phyloP scores from a whole-genome alignment of 2,113 vertebrate species.

The Podarcis raffonei region DNA sequence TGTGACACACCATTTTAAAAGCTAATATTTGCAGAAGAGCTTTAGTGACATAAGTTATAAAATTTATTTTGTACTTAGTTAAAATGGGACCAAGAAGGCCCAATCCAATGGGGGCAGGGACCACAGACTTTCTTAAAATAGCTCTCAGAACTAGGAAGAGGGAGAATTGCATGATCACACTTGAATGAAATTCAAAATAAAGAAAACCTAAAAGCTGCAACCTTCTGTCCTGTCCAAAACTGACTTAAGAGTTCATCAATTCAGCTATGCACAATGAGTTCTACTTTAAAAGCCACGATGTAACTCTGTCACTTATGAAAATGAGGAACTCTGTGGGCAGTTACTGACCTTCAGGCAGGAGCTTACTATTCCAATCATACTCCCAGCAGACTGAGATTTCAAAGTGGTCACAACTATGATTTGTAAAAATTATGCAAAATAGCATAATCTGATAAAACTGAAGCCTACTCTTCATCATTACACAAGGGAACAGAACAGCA shows the following conservation, averaged over 20 bases:
- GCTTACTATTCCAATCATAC: neutral
- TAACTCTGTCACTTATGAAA: neutral
- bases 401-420: neutral
- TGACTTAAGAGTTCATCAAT: neutral
- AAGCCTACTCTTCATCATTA: neutral
- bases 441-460: neutral
- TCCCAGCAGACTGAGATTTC: neutral
- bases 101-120: neutral
- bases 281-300: neutral
- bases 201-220: neutral
- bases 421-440: neutral
- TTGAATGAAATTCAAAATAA: neutral
- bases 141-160: neutral
- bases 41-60: constrained; percentile 40
- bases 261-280: neutral
- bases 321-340: neutral
- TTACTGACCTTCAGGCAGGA: neutral
- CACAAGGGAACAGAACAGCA: neutral
- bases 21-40: constrained; percentile 35
- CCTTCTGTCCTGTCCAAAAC: neutral
- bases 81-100: neutral
- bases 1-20: constrained; percentile 6
- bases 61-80: neutral
- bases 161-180: neutral
- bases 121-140: neutral